Evolutionary conservation across 1,140 invertebrate genomes (phyloP), one percentile per base, ranked within the genome.

Genomic region (Anastatus disparis): DNA sequence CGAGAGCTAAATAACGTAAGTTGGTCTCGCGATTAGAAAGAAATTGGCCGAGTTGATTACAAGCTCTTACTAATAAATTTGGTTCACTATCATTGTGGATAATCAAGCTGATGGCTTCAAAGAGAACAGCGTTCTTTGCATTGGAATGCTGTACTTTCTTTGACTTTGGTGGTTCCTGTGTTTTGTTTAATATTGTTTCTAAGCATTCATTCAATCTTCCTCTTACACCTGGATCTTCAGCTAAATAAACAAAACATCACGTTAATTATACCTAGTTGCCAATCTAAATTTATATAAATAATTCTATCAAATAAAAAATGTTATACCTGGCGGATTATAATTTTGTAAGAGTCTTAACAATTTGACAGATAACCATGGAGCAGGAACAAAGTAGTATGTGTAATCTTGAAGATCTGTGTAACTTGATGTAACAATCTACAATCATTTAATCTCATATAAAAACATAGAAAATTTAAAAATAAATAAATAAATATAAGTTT

Each of bases 101-200:
- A 78, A 99, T 99, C 70, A 99, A 89, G 87, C 97, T 98, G 81
- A 99, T 99, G 20, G 98, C 98, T 88, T 99, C 98, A 88, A 99
- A 99, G 2, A 99, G 88, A 17, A 99, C 97, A 48, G 98, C 97
- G 89, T 99, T 99, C 86, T 99, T 99, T 40, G 98, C 98, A 89
- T 99, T 99, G 27, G 97, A 99, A 87, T 99, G 98, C 88, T 99
- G 98, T 53, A 99, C 97, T 87, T 99, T 99, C 87, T 99, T 99
- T 26, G 98, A 99, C 85, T 99, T 99, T 35, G 97, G 97, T 63
- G 98, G 97, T 83, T 99, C 98, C 85, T 99, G 97, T 24, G 97
- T 98, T 89, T 99, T 99, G 83, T 99, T 99, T 74, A 99, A 89
- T 80, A 99, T 99, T n/a, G 97, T 99, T 87, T 99, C 98, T 78